These are phyloP conservation scores for Eulimnadia texana DNA, from an alignment of 1,140 invertebrate species.

Conservation along the genomic window DNA sequence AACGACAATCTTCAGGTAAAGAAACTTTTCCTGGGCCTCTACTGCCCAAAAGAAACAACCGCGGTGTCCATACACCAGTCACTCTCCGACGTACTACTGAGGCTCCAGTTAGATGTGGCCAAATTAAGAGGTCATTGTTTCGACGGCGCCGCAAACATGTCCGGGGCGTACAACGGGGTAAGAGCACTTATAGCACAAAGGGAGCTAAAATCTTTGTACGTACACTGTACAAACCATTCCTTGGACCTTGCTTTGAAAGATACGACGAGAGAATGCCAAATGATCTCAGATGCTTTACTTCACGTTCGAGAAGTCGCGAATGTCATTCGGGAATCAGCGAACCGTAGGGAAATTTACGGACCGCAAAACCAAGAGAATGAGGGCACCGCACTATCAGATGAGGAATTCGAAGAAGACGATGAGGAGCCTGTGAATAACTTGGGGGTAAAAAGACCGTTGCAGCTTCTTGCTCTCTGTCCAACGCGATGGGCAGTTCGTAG, in stretches of 20 bases:
- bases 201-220: not conserved
- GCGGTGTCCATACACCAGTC: not conserved
- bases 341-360: not conserved
- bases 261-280: not conserved
- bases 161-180: not conserved
- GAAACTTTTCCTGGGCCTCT: not conserved
- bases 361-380: not conserved
- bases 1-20: not conserved
- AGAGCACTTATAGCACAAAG: not conserved
- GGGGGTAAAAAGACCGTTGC: not conserved
- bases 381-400: not conserved
- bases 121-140: not conserved
- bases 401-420: not conserved
- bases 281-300: not conserved
- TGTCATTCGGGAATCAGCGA: not conserved
- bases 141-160: not conserved
- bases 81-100: not conserved
- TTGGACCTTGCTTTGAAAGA: not conserved
- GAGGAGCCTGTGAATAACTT: not conserved
- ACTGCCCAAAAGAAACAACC: not conserved
- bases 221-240: not conserved
- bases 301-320: not conserved
- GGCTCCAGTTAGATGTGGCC: not conserved
- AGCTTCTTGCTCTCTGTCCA: not conserved
- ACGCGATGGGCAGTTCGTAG: not conserved